A percentile compares a stretch with the other conserved stretches of the same genome.
These are phyloP conservation scores for Saccopteryx bilineata DNA, from an alignment of 2,113 vertebrate genomes.

Conservation along the genomic window DNA sequence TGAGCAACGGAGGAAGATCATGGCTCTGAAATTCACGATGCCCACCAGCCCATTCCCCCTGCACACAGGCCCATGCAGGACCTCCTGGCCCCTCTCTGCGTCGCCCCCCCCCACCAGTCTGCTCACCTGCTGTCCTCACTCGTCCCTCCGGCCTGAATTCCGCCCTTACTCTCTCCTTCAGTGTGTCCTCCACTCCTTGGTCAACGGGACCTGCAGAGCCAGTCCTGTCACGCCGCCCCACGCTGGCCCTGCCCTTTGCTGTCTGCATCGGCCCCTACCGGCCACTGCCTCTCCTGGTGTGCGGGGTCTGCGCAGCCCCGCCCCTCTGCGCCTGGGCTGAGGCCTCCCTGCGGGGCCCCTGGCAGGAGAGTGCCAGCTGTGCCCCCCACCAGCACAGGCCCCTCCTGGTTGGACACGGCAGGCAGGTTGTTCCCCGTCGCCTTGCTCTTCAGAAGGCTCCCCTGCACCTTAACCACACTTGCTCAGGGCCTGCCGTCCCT, in stretches of 20 bases:
- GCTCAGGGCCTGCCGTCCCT: neutral
- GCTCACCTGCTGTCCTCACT: neutral
- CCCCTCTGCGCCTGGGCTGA: too few relatives aligned
- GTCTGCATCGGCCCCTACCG: neutral
- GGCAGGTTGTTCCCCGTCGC: neutral
- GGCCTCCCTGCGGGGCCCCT: too few relatives aligned
- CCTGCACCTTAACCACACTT: too few relatives aligned
- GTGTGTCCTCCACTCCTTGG: neutral
- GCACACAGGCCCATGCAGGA: neutral
- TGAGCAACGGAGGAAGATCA: neutral
- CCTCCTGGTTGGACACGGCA: too few relatives aligned
- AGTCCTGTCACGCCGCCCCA: neutral
- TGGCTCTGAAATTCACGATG: fast-evolving
- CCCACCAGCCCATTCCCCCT: neutral
- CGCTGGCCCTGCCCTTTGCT: too few relatives aligned
- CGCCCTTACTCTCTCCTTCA: fast-evolving
- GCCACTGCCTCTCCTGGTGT: too few relatives aligned
- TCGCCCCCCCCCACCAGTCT: too few relatives aligned
- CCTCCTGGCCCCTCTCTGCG: too few relatives aligned
- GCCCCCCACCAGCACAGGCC: neutral
- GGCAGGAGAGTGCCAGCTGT: neutral
- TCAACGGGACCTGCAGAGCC: neutral
- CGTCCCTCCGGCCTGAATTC: neutral
- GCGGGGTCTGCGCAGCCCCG: too few relatives aligned
- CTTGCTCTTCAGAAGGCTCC: neutral